Base-by-base conservation (phyloP, 2,797 vertebrate genomes). In the Tragelaphus oryx region DNA sequence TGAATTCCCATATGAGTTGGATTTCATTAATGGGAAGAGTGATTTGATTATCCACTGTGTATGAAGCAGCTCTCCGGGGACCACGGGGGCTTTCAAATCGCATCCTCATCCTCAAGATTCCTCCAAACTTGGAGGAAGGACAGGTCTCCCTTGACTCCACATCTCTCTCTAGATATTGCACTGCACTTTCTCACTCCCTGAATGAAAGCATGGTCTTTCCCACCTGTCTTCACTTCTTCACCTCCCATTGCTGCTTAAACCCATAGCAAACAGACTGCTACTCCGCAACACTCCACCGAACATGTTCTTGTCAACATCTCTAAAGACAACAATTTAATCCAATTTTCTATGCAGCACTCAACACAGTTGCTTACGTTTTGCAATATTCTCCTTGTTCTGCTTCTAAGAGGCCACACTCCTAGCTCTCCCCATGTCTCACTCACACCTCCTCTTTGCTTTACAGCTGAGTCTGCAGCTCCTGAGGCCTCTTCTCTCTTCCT, bases 61-160 rank as follows among this genome's bases (percentile, higher is more conserved):
- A 71, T 4, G 10, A 86, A 44, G 52, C 62, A 65, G 46, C 52
- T 55, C 5, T 28, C 37, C 4, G 9, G 12, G 33, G 17, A 44
- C 26, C 9, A 22, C 12, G 0, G 10, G 17, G 44, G 24, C 26
- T 26, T 11, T 76, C 59, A 16, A 44, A 74, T 2, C 3, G 1
- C 33, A 62, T 8, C 33, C 24, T 24, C 24, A 6, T 10, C 30
- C 24, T 16, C 28, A 48, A n/a, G 48, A 30, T 46, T 41, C 52
- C 44, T 60, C 44, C 74, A 24, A 2, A 22, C 16, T 26, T 37
- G 60, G 33, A 16, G 22, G 4, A 52, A n/a, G 18, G 33, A 57
- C 4, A 22, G 82, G 46, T 28, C 13, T 52, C 76, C 17, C 79
- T 33, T 78, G 60, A 89, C 33, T 89, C 60, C 3, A 13, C 55